Percentiles rank a stretch among this genome's conserved stretches.
phyloP scores from a whole-genome alignment of 2,113 vertebrate species.

The Cisticola juncidis region DNA sequence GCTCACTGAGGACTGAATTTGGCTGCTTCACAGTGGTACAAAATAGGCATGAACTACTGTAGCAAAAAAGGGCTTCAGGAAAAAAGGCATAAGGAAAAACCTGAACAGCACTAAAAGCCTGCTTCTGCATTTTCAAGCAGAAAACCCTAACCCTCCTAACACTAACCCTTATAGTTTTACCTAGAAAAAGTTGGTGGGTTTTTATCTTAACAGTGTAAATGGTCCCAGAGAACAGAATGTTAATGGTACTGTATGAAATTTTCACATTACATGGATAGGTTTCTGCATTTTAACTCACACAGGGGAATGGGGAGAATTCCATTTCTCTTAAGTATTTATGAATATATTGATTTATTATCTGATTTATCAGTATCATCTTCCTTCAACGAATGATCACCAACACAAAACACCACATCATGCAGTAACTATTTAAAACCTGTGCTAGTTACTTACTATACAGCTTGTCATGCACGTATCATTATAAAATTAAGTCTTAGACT shows the following conservation, averaged over 20 bases:
- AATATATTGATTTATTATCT: background rate
- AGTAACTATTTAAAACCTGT: background rate
- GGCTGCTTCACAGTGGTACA: background rate
- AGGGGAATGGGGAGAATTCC: background rate
- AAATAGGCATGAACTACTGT: background rate
- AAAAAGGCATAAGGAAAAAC: background rate
- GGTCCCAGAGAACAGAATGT: background rate
- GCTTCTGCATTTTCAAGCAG: background rate
- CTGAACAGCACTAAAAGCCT: background rate
- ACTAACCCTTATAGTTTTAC: too few species aligned
- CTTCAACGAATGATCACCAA: background rate
- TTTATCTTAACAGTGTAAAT: background rate
- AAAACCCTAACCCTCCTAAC: too few species aligned
- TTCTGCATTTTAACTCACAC: background rate
- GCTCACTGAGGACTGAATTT: background rate
- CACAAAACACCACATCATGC: background rate
- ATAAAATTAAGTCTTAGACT: background rate
- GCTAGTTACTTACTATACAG: background rate
- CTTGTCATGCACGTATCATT: background rate
- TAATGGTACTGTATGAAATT: background rate
- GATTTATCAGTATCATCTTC: background rate
- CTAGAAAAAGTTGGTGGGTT: accelerated
- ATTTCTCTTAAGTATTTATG: background rate
- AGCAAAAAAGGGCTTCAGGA: background rate
- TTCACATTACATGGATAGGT: background rate